Conservation (phyloP, 2,888 invertebrate species). For the Leucoma salicis region DNA sequence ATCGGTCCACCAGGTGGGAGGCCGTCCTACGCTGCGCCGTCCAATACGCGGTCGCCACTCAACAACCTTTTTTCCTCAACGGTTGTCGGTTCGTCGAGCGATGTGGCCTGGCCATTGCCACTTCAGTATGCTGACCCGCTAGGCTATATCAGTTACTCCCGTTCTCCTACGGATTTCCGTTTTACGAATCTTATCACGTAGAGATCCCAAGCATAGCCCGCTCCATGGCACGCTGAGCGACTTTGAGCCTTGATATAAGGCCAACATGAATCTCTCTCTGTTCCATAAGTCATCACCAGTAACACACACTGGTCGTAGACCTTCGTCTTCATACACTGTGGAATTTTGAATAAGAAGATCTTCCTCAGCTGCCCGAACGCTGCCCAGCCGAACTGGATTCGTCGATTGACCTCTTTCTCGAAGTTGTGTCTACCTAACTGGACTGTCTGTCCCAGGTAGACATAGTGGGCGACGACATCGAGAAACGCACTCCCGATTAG, state of each 20-base stretch:
- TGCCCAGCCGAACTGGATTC: not conserved
- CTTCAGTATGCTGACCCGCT: too few relatives aligned
- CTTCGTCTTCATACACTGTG: not conserved
- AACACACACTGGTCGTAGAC: not conserved
- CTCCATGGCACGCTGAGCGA: not conserved
- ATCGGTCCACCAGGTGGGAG: too few relatives aligned
- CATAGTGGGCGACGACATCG: too few relatives aligned
- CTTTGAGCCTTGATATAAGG: not conserved
- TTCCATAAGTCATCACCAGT: not conserved
- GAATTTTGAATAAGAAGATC: not conserved
- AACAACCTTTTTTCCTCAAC: too few relatives aligned
- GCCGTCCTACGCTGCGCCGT: too few relatives aligned
- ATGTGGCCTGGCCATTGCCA: too few relatives aligned
- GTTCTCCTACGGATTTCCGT: too few relatives aligned
- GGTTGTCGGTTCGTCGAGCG: too few relatives aligned
- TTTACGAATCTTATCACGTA: not conserved
- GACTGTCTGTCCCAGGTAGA: too few relatives aligned
- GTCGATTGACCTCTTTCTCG: not conserved
- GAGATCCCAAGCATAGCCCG: not conserved
- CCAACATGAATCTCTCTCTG: not conserved
- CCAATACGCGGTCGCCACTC: too few relatives aligned
- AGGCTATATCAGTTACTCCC: too few relatives aligned
- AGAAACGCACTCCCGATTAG: not conserved
- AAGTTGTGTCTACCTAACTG: not conserved
- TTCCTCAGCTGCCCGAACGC: too few relatives aligned